Evolutionary conservation across 2,888 invertebrate genomes (phyloP).

Genomic region (Spodoptera exigua): DNA sequence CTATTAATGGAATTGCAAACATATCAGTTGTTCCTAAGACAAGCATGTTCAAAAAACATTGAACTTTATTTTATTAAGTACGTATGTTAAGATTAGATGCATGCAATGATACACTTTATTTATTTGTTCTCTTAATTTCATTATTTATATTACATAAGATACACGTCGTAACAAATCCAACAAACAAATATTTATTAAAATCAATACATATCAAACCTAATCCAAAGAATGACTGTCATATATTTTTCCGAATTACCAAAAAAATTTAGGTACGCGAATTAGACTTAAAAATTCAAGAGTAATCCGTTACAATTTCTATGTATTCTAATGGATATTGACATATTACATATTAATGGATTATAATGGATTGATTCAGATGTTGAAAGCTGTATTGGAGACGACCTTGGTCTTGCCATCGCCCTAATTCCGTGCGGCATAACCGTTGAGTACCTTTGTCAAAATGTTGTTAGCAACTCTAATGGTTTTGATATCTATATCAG

Average conservation of each 20-base stretch:
- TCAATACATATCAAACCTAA: background rate
- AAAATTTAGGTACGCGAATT: slow-evolving; percentile 1
- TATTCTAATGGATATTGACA: slow-evolving; percentile 31
- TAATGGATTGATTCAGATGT: slow-evolving; percentile 45
- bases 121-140: no score
- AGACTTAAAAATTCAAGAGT: slow-evolving; percentile 28
- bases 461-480: no score
- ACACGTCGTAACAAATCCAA: background rate
- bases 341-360: slow-evolving; percentile 36
- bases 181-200: background rate
- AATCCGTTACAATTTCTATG: slow-evolving; percentile 23
- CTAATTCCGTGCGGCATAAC: background rate
- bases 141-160: no score
- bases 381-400: slow-evolving; percentile 4
- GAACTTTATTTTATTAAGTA: no score
- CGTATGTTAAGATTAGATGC: no score
- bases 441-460: background rate
- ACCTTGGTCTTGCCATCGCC: slow-evolving; percentile 3
- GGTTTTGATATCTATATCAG: no score
- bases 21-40: no score
- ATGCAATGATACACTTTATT: no score
- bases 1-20: no score
- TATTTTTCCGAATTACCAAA: background rate
- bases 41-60: no score
- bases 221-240: slow-evolving; percentile 1